Evolutionary conservation across 2,113 vertebrate genomes (phyloP), one percentile per base, ranked within the genome.

Genomic region (Nerophis ophidion): DNA sequence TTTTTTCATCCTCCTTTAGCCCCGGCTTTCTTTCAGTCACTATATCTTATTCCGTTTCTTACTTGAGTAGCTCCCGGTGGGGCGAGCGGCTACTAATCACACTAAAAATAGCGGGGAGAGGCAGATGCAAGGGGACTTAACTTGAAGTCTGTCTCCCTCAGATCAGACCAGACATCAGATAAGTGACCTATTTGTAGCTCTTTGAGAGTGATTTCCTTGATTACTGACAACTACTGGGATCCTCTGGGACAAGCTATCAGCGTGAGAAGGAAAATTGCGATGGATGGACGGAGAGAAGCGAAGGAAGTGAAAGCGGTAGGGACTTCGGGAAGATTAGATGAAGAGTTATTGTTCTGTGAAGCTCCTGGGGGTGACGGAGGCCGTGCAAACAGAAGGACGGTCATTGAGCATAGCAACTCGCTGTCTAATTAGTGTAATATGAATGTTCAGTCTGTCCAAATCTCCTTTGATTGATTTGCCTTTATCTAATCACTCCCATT

Each of bases 161-260:
- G 61, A 81, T 82, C 81, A 75, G 66, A 79, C 57, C 81, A 76
- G 75, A 73, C 82, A 75, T 81, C 63, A 84, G 79, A 82, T 87
- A 86, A 84, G 75, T 86, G 83, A 86, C 84, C 85, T 73, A 85
- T 88, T 87, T 89, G 83, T 82, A 74, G 79, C 71, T 72, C 70
- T 85, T 77, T 81, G 67, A 85, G 71, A 82, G 75, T 78, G 74
- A 86, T 86, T 86, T 83, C 75, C 81, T 82, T 86, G 80, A 89
- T 86, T 88, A 77, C 81, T 86, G 88, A 89, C 83, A 86, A 86
- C 84, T 65, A 75, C 65, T 70, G 79, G 58, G 64, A 73, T 80
- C 82, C 83, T 65, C 60, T 63, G 79, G 84, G 84, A 87, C 66
- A 58, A 74, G 68, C 77, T 78, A 80, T 84, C 81, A 79, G 75